Base-by-base conservation (phyloP, 2,888 invertebrate genomes). In the Hydroisotoma schaefferi region DNA sequence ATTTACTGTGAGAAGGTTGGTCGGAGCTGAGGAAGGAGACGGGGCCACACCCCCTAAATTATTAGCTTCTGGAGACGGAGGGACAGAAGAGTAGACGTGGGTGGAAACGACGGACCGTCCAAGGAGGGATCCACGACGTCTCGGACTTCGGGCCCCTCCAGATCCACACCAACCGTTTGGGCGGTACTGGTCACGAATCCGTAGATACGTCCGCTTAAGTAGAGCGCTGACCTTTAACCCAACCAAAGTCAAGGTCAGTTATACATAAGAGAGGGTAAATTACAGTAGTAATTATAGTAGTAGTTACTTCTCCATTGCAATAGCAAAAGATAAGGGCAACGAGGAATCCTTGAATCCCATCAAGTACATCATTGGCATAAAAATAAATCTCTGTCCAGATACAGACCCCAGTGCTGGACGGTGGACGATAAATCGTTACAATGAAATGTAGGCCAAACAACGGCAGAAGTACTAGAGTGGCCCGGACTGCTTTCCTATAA, bases 361-460 rank as follows among this genome's bases (percentile, higher is more conserved):
- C 79, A 27, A 78, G 73, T 6, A 77, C 69, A 61, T 77, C 73
- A 70, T 78, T 78, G 55, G 76, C 68, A 59, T 77, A 76, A 63
- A 76, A 75, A 70, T 79, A 79, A 22, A 74, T 58, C 44, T 76
- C 74, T 25, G 75, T 74, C 71, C 74, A 74, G 15, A 69, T 53
- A 43, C 67, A 67, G 49, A 57, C 60, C 48, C 64, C 52, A 3
- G 52, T 20, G 55, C 20, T 65, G 15, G 67, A 64, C 2, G 73
- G 72, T 1, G 77, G 76, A 18, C 78, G 74, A 73, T 79, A 79
- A 51, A 79, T 76, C 18, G 79, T 79, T 25, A 79, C 73, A 46
- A 77, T 69, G 67, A 79, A 78, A 68, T 80, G 80, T 1, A 80
- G 74, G 2, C 80, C 80, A 70, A 80, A 80, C 40, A 80, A 75